A percentile compares a stretch with the other conserved stretches of the same genome.
Conservation (phyloP, 1,140 invertebrate genomes). For the Cephus cinctus region DNA sequence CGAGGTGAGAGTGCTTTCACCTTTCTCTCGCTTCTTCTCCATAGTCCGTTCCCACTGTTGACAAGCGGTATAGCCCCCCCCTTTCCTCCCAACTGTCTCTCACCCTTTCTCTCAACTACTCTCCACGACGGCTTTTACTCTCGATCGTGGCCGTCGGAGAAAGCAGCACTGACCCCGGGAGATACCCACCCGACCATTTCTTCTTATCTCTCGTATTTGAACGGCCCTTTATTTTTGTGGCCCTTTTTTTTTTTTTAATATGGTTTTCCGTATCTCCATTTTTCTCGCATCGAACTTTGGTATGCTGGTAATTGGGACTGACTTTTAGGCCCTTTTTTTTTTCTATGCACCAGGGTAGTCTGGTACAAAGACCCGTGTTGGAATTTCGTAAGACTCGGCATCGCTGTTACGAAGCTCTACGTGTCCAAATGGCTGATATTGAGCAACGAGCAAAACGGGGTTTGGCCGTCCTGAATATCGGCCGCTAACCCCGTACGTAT, state of each 20-base stretch:
- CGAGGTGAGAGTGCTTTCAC: slow-evolving; percentile 54
- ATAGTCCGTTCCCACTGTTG: not conserved
- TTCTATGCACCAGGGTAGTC: no score
- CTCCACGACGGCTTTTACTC: slow-evolving; percentile 50
- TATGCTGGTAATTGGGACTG: no score
- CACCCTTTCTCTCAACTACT: slow-evolving; percentile 30
- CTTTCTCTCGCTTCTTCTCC: slow-evolving; percentile 40
- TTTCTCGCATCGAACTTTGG: no score
- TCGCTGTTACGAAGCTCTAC: slow-evolving; percentile 12
- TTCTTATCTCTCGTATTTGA: no score
- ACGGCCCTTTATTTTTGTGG: no score
- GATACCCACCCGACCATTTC: no score
- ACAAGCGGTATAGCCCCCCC: not conserved
- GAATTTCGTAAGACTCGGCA: slow-evolving; percentile 17
- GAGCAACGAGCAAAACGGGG: slow-evolving; percentile 32
- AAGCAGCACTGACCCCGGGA: slow-evolving; percentile 10
- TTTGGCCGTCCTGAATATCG: slow-evolving; percentile 43
- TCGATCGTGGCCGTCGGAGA: slow-evolving; percentile 34
- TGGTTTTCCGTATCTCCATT: no score
- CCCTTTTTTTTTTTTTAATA: no score
- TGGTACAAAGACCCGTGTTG: slow-evolving; percentile 1
- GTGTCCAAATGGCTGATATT: slow-evolving; percentile 26
- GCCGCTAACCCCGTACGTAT: slow-evolving; percentile 46
- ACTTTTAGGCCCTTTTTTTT: no score
- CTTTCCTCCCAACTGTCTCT: slow-evolving; percentile 25